Evolutionary conservation across 1,140 invertebrate species (phyloP), one percentile per base, ranked within the genome.

Genomic region (Pissodes strobi): DNA sequence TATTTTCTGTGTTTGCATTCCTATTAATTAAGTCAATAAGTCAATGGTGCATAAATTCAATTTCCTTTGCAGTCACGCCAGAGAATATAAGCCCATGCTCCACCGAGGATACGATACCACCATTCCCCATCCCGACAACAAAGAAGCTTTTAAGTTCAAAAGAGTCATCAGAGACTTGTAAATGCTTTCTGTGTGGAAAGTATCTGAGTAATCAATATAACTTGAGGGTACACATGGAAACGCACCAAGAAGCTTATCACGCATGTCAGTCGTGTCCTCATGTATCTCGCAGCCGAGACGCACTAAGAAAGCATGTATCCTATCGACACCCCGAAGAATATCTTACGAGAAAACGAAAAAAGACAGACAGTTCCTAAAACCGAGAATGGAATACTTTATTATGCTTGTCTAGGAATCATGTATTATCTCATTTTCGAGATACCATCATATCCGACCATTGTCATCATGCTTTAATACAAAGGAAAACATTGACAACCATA

Each of bases 131-230:
- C 13, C 18, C 43, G 17, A 22, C 51, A 12, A 34, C 57, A 15
- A 62, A 25, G 23, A 67, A 69, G 58, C 38, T 48, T 19, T 15
- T 45, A 37, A 56, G 61, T 27, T 46, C 67, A 12, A 72, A 67
- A 53, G 75, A 78, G 15, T 45, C 69, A 8, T 69, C 74, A 10
- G 75, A 77, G 60, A 79, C 78, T 6, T 79, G 79, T 17, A 82
- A 78, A 65, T 94, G 92, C 78, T 85, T 88, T 57, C 85, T 94
- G 30, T 94, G 92, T 79, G 87, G 90, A 69, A 94, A 94, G 78
- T 89, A 92, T 60, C 81, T 94, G 25, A 92, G 90, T 78, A 94
- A 94, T 80, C 91, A 93, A 76, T 94, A 94, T 78, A 94, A 94
- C 79, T 79, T 94, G 69, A 82, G 91, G 41, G 91, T 94, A 64